These are phyloP conservation scores for Acanthosepion esculentum DNA, from an alignment of 2,888 invertebrate species.

Conservation along the genomic window DNA sequence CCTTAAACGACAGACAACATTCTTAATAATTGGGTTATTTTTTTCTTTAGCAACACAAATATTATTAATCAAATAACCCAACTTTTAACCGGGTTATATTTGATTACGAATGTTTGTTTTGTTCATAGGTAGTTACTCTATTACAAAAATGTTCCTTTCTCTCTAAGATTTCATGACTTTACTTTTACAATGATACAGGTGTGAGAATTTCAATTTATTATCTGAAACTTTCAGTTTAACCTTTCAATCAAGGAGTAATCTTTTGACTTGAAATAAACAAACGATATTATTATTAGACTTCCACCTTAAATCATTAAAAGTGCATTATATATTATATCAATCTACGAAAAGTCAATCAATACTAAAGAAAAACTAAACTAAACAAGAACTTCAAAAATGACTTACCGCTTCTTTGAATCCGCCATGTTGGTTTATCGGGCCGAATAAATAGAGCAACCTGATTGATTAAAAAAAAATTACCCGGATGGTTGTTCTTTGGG, in stretches of 20 bases:
- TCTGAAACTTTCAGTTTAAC: not conserved
- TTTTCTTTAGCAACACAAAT: too few species aligned
- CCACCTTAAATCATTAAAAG: not conserved
- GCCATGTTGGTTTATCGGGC: conserved; percentile 48
- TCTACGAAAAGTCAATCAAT: not conserved
- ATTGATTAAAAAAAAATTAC: conserved; percentile 40
- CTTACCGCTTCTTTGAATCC: conserved; percentile 49
- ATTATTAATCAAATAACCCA: too few species aligned
- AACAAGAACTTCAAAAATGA: not conserved
- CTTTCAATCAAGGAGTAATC: not conserved
- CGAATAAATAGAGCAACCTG: not conserved
- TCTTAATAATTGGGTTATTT: too few species aligned
- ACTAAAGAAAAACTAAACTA: not conserved
- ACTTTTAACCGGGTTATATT: too few species aligned
- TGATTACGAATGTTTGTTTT: too few species aligned
- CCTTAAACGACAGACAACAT: too few species aligned
- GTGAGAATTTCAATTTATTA: too few species aligned
- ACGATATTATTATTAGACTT: not conserved
- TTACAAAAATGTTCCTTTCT: too few species aligned
- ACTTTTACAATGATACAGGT: too few species aligned
- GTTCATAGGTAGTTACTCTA: too few species aligned
- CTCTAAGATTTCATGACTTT: too few species aligned
- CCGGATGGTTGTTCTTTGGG: not conserved
- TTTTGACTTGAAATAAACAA: not conserved
- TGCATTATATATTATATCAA: not conserved